Evolutionary conservation across 2,113 vertebrate genomes (phyloP).

Genomic region (Mormoops blainvillei): DNA sequence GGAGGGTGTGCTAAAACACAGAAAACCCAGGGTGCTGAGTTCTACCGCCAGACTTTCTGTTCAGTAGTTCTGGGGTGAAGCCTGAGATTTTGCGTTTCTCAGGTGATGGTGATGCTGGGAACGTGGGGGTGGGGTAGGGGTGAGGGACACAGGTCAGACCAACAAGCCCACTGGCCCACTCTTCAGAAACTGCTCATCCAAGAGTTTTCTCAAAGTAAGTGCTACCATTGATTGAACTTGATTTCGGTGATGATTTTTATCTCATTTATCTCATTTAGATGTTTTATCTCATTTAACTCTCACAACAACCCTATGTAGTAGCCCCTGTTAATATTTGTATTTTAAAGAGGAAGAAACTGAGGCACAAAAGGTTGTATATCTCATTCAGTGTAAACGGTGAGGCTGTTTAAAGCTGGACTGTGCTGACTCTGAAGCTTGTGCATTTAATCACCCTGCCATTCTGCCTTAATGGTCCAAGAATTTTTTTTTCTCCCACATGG

Average conservation of each 20-base stretch:
- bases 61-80: background rate
- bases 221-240: background rate
- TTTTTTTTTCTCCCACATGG: background rate
- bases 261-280: no score
- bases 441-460: background rate
- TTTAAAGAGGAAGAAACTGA: conserved; percentile 7
- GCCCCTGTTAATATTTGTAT: background rate
- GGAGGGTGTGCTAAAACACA: background rate
- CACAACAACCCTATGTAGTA: background rate
- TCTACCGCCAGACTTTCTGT: background rate
- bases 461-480: background rate
- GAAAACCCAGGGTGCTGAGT: background rate
- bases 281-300: background rate
- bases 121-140: background rate
- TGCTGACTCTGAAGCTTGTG: background rate
- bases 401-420: background rate
- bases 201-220: background rate
- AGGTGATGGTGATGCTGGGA: background rate
- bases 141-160: background rate
- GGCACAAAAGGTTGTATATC: background rate
- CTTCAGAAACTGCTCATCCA: background rate
- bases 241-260: background rate
- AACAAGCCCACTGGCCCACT: background rate
- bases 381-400: background rate
- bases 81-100: background rate